phyloP scores from a whole-genome alignment of 2,797 vertebrate genomes.

The Scolopax bukidnonensis region DNA sequence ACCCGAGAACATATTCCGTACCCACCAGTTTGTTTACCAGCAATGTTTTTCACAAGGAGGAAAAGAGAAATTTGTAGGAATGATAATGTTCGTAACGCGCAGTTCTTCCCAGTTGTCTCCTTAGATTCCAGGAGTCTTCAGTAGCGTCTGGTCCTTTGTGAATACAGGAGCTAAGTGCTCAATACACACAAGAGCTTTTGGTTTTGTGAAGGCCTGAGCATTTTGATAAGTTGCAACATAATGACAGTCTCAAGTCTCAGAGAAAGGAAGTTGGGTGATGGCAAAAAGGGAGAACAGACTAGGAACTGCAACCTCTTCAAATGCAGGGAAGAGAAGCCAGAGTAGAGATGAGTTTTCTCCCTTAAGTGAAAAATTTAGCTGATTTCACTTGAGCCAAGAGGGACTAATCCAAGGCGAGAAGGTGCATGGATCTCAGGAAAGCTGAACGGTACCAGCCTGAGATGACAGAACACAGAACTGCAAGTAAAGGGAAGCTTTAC shows the following conservation, averaged over 20 bases:
- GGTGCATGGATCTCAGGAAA: neutral
- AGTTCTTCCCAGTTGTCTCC: neutral
- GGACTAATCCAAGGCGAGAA: neutral
- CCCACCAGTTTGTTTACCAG: neutral
- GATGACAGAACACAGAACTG: neutral
- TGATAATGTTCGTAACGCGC: neutral
- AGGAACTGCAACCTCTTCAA: neutral
- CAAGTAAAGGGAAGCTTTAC: neutral
- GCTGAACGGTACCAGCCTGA: neutral
- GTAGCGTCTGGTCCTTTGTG: neutral
- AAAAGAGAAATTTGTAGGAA: neutral
- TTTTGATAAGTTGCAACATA: neutral
- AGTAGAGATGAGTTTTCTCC: neutral
- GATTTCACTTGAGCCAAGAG: neutral
- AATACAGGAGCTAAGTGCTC: neutral
- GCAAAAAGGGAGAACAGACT: neutral
- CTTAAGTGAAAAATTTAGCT: neutral
- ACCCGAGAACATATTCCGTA: neutral
- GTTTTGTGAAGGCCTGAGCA: neutral
- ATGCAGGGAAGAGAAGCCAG: neutral
- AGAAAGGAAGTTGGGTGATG: neutral
- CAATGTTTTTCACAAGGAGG: neutral
- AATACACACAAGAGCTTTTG: neutral
- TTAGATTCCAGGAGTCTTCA: neutral
- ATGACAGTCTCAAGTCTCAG: neutral